phyloP scores from a whole-genome alignment of 2,797 vertebrate genomes.

The Scomberomorus guttatus region DNA sequence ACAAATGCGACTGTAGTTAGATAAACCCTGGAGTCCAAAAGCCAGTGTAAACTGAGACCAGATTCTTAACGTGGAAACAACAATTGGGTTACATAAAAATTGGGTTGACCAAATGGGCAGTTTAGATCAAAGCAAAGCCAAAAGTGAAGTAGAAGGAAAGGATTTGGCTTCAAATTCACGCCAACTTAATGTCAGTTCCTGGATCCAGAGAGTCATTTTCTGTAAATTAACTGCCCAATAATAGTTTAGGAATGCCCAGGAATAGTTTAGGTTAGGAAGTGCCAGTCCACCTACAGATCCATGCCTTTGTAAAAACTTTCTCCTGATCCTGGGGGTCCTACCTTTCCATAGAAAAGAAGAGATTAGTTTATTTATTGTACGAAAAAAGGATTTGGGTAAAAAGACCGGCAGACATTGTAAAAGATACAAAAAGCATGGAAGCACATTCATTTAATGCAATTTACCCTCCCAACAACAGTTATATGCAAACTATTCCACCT shows the following conservation, averaged over 20 bases:
- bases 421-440: neutral
- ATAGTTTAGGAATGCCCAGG: no score
- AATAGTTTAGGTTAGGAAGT: neutral
- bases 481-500: no score
- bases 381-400: neutral
- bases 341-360: neutral
- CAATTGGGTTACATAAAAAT: constrained; percentile 17
- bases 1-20: constrained; percentile 11
- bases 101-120: neutral
- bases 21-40: neutral
- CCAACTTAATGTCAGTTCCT: neutral
- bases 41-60: constrained; percentile 2
- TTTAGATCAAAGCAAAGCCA: neutral
- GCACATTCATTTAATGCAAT: neutral
- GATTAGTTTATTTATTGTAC: neutral
- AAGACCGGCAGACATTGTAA: neutral
- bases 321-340: neutral
- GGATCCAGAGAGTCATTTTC: neutral
- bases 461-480: neutral
- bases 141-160: constrained; percentile 13
- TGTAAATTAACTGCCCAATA: constrained; percentile 9
- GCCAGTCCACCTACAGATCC: neutral
- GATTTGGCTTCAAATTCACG: constrained; percentile 19
- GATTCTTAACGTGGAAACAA: constrained; percentile 20
- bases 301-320: constrained; percentile 4